Base-by-base conservation (phyloP, 2,113 vertebrate species). In the Toxotes jaculatrix region DNA sequence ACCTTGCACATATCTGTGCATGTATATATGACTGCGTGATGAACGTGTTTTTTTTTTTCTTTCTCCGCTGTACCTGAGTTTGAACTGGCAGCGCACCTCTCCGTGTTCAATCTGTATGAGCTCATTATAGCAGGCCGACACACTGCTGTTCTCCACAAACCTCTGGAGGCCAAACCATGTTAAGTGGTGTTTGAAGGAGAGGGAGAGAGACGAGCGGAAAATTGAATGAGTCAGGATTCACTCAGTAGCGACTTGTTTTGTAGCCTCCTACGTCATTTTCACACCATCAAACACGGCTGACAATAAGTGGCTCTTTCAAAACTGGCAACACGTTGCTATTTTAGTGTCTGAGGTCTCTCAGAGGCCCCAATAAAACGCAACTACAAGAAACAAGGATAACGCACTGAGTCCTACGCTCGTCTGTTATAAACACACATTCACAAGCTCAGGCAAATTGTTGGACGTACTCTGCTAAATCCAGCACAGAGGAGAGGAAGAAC, bases 81-180 rank as follows among this genome's bases (percentile, higher is more conserved):
- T 99, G 93, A 98, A 98, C 88, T 96, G 98, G 85, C 97, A 97
- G 79, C 95, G 95, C 87, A 98, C 98, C 90, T 99, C 97, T 49
- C 97, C 97, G 0, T 96, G 96, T 82, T 98, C 97, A 83, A 98
- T 95, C 93, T 99, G 98, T 75, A 99, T 71, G 88, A 99, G 95
- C 91, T 99, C 98, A 86, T 99, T 99, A 90, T 98, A 99, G 93
- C 98, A 99, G 82, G 96, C 96, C 32, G 95, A 94, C 85, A 97
- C 89, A 21, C 95, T 97, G 95, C 92, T 96, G 83, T 97, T 98
- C 94, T 98, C 98, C 93, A 95, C 91, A 94, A 96, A 99, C 95
- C 96, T 96, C 98, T 99, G 95, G 73, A 92, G 92, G 57, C 31
- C 80, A 57, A 49, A 85, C n/a, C n/a, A 38, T 76, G 84, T 89